Percentiles rank a stretch among this genome's conserved stretches.
Conservation (phyloP, 2,797 vertebrate genomes). For the Cyclopterus lumpus region DNA sequence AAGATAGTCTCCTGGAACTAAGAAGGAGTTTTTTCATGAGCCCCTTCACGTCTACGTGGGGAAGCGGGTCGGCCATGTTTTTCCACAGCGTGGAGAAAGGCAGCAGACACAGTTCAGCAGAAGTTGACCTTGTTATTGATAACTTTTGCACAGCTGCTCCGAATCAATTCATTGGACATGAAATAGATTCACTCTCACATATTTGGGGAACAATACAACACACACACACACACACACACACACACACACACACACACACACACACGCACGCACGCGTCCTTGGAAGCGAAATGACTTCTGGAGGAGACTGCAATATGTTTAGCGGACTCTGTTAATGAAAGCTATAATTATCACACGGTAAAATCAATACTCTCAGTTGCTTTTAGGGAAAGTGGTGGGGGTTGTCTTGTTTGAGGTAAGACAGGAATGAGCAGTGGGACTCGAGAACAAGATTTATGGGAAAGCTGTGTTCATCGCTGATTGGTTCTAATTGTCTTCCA, state of each 20-base stretch:
- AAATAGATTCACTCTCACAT: constrained; percentile 32
- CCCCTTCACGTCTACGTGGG: background rate
- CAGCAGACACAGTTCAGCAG: constrained; percentile 20
- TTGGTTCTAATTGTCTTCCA: constrained; percentile 71
- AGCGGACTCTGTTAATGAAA: constrained; percentile 62
- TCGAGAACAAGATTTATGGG: constrained; percentile 69
- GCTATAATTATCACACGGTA: constrained; percentile 69
- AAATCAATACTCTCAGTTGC: constrained; percentile 67
- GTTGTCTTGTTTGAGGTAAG: constrained; percentile 50
- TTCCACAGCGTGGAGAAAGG: background rate
- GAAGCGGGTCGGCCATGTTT: background rate
- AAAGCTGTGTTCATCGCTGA: constrained; percentile 67
- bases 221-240: background rate
- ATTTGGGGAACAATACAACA: constrained; percentile 14
- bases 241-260: background rate
- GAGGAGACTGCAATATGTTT: constrained; percentile 49
- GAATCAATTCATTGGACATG: constrained; percentile 26
- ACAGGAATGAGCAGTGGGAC: constrained; percentile 57
- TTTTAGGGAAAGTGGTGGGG: constrained; percentile 24
- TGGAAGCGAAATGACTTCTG: constrained; percentile 44
- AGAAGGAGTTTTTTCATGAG: background rate
- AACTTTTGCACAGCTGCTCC: constrained; percentile 18
- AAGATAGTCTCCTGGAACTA: background rate
- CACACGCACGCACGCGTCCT: constrained; percentile 30
- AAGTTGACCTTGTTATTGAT: constrained; percentile 27